Percentiles rank a stretch among this genome's conserved stretches.
Evolutionary conservation across 1,140 invertebrate genomes (phyloP).

Genomic region (Lepidurus couesii): DNA sequence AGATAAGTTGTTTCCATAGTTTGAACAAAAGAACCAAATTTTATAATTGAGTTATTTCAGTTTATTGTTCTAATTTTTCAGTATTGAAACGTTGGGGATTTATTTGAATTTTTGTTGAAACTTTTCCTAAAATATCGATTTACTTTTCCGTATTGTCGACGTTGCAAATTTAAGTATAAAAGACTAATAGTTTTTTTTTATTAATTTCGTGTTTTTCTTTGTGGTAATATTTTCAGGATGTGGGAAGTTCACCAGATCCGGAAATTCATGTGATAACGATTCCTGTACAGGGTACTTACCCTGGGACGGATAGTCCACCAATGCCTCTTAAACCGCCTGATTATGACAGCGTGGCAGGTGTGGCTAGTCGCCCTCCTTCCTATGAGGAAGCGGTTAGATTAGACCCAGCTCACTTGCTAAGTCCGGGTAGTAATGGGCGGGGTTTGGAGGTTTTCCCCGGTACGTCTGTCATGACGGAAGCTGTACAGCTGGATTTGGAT

Average conservation of each 20-base stretch:
- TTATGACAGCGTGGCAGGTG: slow-evolving; percentile 56
- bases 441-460: background rate
- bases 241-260: slow-evolving; percentile 37
- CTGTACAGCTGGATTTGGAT: background rate
- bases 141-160: background rate
- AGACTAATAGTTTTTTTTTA: too few relatives aligned
- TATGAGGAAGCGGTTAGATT: slow-evolving; percentile 68
- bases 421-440: background rate
- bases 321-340: slow-evolving; percentile 56
- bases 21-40: too few relatives aligned
- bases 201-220: too few relatives aligned
- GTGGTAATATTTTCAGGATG: slow-evolving; percentile 24
- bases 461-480: background rate
- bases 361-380: slow-evolving; percentile 57
- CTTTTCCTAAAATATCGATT: background rate
- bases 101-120: too few relatives aligned
- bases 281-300: slow-evolving; percentile 37
- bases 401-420: slow-evolving; percentile 46
- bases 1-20: too few relatives aligned
- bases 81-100: too few relatives aligned
- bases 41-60: too few relatives aligned
- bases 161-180: too few relatives aligned
- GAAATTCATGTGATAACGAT: slow-evolving; percentile 39
- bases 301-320: slow-evolving; percentile 25
- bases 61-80: too few relatives aligned